These are phyloP conservation scores for Pristiophorus japonicus DNA, from an alignment of 2,113 vertebrate species.

Conservation along the genomic window DNA sequence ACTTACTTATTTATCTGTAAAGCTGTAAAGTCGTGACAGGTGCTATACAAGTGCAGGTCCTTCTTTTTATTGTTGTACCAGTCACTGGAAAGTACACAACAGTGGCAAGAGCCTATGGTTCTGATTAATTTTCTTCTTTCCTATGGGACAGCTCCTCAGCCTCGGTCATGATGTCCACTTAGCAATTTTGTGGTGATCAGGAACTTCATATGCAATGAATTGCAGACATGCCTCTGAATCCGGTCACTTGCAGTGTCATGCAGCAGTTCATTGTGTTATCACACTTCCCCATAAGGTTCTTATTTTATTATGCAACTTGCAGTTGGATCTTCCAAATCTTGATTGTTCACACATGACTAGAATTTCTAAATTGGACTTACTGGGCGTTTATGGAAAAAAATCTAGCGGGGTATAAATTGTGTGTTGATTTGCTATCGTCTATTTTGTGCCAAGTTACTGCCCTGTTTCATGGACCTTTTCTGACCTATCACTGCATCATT, in stretches of 20 bases:
- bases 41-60: background rate
- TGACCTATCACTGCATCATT: background rate
- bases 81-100: background rate
- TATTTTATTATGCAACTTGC: background rate
- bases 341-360: too few relatives aligned
- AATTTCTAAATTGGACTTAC: background rate
- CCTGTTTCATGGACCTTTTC: background rate
- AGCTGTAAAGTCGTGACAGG: background rate
- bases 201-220: background rate
- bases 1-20: background rate
- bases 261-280: background rate
- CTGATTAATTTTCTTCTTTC: background rate
- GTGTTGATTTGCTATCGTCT: background rate
- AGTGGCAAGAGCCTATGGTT: background rate
- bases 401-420: background rate
- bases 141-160: background rate
- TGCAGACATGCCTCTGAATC: background rate
- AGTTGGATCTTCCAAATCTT: background rate
- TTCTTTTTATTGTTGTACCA: background rate
- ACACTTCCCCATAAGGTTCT: background rate
- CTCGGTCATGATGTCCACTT: background rate
- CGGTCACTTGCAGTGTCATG: background rate
- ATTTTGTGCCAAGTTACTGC: background rate
- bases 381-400: background rate
- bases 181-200: background rate